Base-by-base conservation (phyloP, 2,888 invertebrate genomes). In the Odontocerum albicorne region DNA sequence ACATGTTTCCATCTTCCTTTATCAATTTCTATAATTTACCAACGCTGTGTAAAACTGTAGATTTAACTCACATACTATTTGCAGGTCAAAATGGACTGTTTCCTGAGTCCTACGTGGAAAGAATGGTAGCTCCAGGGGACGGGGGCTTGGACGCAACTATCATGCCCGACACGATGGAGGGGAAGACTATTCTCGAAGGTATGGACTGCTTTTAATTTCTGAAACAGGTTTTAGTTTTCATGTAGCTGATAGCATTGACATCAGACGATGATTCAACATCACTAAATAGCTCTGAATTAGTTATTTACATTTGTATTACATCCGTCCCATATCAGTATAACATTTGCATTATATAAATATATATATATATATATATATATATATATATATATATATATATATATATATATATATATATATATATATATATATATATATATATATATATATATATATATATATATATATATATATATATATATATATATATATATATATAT, bases 41-140 rank as follows among this genome's bases (percentile, higher is more conserved):
- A n/a, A n/a, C n/a, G n/a, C n/a, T n/a, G n/a, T n/a, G n/a, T n/a
- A n/a, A n/a, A n/a, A n/a, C n/a, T n/a, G n/a, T n/a, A n/a, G n/a
- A n/a, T n/a, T n/a, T n/a, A n/a, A n/a, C n/a, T n/a, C n/a, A n/a
- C n/a, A n/a, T n/a, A n/a, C n/a, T n/a, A n/a, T n/a, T 35, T 49
- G 10, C 19, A 54, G 54, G 54, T 7, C 50, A 50, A 20, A 53
- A 32, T 1, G 55, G 39, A 20, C 38, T 33, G 95, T 97, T 97
- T 75, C 97, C 97, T 0, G 94, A 96, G 70, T 91, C 94, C 0
- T 97, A 97, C 68, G 96, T 93, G 12, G 93, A 94, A 67, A 86
- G 86, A 32, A 74, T 90, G 7, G 85, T 32, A 3, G 42, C 59
- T n/a, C 46, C 80, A 36, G 57, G 72, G 60, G 71, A 70, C 7